A percentile compares a stretch with the other conserved stretches of the same genome.
Conservation (phyloP, 2,797 vertebrate genomes). For the Syncerus caffer region DNA sequence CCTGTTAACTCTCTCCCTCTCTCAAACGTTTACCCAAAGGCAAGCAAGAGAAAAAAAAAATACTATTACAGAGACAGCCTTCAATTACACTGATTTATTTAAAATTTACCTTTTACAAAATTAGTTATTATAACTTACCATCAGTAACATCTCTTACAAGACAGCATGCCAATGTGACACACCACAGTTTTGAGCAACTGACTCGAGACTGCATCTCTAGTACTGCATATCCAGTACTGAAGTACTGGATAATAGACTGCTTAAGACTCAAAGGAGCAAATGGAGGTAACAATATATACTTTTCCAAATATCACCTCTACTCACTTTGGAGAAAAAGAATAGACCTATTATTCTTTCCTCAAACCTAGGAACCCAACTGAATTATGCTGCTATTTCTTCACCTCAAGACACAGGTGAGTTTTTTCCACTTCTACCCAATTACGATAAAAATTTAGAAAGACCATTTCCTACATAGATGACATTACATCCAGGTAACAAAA, state of each 20-base stretch:
- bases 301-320: not conserved
- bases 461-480: not conserved
- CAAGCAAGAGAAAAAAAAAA: not conserved
- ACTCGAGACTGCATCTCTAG: not conserved
- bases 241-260: not conserved
- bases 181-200: not conserved
- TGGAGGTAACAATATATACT: not conserved
- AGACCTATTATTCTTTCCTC: not conserved
- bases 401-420: not conserved
- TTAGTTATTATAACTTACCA: not conserved
- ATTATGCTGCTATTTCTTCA: not conserved
- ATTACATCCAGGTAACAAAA: slow-evolving; percentile 8
- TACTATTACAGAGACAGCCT: not conserved
- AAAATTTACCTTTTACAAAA: not conserved
- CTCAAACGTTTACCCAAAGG: not conserved
- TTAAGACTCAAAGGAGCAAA: slow-evolving; percentile 2
- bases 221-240: not conserved
- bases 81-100: not conserved
- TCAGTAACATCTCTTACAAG: not conserved
- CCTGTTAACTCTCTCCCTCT: not conserved
- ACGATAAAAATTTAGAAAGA: not conserved
- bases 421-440: not conserved
- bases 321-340: slow-evolving; percentile 10
- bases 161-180: not conserved
- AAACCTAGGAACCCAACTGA: not conserved